Conservation (phyloP, 2,797 vertebrate genomes). For the Neopelma chrysocephalum region DNA sequence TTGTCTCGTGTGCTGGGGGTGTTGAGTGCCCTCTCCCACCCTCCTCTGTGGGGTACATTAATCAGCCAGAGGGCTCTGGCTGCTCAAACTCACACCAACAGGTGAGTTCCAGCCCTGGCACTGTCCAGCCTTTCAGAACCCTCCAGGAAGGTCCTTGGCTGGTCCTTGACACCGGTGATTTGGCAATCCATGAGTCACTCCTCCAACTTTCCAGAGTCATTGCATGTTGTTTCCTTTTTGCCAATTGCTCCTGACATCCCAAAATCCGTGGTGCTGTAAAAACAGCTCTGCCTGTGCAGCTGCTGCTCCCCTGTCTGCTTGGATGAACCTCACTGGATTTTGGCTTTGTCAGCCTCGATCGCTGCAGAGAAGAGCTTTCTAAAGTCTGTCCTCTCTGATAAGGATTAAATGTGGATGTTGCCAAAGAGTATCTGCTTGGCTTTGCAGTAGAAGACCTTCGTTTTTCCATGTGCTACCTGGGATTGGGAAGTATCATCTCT, state of each 20-base stretch:
- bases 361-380: neutral
- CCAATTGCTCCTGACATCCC: neutral
- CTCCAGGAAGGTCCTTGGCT: neutral
- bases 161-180: neutral
- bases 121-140: neutral
- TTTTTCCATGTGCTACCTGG: fast-evolving
- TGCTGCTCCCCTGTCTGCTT: neutral
- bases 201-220: neutral
- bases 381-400: neutral
- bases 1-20: fast-evolving
- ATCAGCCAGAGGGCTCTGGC: neutral
- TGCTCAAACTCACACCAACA: neutral
- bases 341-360: neutral
- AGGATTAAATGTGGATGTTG: neutral
- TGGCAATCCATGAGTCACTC: neutral
- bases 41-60: fast-evolving
- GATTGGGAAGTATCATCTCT: fast-evolving
- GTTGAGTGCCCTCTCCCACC: neutral
- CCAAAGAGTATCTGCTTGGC: neutral
- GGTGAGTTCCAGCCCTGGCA: neutral
- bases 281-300: neutral
- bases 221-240: neutral
- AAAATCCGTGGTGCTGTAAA: neutral
- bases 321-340: neutral
- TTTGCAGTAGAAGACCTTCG: neutral